Conservation (phyloP, 2,113 vertebrate species). For the Malurus melanocephalus region DNA sequence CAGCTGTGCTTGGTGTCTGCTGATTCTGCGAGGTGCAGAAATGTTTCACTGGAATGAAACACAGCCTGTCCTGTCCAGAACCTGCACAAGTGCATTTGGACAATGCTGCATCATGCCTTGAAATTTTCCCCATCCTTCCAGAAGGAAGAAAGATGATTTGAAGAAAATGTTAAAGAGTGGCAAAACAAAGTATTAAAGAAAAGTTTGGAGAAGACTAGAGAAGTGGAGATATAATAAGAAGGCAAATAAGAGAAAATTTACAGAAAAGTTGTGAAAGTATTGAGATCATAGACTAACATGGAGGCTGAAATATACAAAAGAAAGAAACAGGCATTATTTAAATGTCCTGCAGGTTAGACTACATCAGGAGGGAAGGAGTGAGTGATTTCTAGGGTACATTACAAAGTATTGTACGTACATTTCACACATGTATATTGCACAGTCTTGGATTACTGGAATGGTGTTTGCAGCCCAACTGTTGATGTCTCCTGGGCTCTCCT, state of each 20-base stretch:
- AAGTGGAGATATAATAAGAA: background rate
- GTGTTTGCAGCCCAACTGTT: background rate
- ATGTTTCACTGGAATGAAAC: background rate
- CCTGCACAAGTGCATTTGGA: background rate
- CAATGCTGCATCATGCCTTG: fast-evolving
- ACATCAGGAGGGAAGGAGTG: background rate
- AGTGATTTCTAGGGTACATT: background rate
- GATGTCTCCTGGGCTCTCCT: background rate
- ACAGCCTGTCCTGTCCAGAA: background rate
- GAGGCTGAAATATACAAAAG: background rate
- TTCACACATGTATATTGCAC: background rate
- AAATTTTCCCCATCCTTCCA: background rate
- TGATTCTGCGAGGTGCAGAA: background rate
- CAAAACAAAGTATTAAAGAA: background rate
- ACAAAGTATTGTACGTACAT: background rate
- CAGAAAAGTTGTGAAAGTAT: background rate
- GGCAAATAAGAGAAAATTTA: background rate
- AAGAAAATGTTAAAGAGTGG: background rate
- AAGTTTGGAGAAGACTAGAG: background rate
- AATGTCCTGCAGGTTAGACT: background rate
- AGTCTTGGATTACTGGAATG: background rate
- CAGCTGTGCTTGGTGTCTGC: background rate
- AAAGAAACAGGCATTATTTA: background rate
- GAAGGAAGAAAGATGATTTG: background rate
- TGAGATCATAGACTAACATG: background rate